These are phyloP conservation scores for Hippoglossus hippoglossus DNA, from an alignment of 2,797 vertebrate genomes.

Conservation along the genomic window DNA sequence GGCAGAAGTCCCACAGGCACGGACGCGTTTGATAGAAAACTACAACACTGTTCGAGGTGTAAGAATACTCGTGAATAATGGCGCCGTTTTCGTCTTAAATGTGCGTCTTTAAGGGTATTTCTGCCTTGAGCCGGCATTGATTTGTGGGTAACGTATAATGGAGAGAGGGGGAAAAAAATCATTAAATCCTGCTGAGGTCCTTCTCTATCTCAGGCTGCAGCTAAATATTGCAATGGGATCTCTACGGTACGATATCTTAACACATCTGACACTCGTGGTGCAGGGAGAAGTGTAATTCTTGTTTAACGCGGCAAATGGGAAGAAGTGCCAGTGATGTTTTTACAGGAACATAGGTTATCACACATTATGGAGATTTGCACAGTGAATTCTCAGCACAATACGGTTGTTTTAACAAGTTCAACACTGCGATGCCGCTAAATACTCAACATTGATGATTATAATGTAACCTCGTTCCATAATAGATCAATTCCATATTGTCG, in stretches of 20 bases:
- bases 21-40: conserved; percentile 27
- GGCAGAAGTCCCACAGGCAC: conserved; percentile 24
- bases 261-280: conserved; percentile 9
- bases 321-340: conserved; percentile 1
- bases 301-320: background rate
- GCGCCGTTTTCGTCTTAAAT: background rate
- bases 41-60: conserved; percentile 7
- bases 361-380: background rate
- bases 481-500: conserved; percentile 9
- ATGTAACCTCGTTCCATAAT: conserved; percentile 17
- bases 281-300: conserved; percentile 10
- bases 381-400: background rate
- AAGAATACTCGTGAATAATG: conserved; percentile 7
- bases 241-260: background rate
- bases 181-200: background rate
- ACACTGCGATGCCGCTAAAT: background rate
- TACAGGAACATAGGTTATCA: background rate
- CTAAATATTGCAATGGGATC: conserved; percentile 8
- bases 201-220: conserved; percentile 15
- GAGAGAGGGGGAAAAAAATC: background rate
- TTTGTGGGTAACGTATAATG: conserved; percentile 16
- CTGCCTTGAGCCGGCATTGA: conserved; percentile 1
- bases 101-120: conserved; percentile 6
- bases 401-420: conserved; percentile 23
- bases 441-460: conserved; percentile 33